Evolutionary conservation across 35 echinoderm and acorn worm species (phyloP).

Genomic region (Apostichopus parvimensis): DNA sequence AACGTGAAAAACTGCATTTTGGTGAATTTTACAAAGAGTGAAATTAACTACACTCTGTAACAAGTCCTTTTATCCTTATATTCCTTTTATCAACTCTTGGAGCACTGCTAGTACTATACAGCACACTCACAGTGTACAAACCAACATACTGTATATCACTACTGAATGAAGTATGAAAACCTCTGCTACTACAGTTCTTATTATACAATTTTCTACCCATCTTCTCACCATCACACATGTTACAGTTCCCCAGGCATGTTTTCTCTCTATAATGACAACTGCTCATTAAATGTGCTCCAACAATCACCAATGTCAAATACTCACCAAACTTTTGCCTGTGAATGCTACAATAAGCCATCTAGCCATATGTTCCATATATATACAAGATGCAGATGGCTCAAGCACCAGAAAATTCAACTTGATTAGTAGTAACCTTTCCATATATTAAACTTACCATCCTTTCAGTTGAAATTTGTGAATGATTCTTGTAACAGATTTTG

Average conservation of each 20-base stretch:
- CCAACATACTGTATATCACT: no score
- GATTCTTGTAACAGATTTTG: slow-evolving; percentile 4
- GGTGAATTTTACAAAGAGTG: background rate
- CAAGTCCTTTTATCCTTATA: no score
- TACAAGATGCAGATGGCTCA: background rate
- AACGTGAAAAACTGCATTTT: slow-evolving; percentile 31
- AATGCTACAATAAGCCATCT: background rate
- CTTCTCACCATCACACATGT: background rate
- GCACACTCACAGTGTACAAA: no score
- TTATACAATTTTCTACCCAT: background rate
- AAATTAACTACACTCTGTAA: no score
- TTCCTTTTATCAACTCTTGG: no score
- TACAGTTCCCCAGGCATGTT: background rate
- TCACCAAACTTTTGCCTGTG: background rate
- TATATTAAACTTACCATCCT: background rate
- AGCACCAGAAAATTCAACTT: background rate
- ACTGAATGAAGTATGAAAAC: no score
- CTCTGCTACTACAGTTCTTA: background rate
- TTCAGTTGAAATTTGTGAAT: background rate
- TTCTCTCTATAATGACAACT: slow-evolving; percentile 8
- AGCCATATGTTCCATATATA: background rate
- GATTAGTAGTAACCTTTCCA: background rate
- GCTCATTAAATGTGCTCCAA: slow-evolving; percentile 8
- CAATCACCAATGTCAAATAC: slow-evolving; percentile 2
- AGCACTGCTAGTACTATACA: no score